Percentiles rank a stretch among this genome's conserved stretches.
Conservation (phyloP, 1,140 invertebrate genomes). For the Megathymus violae region DNA sequence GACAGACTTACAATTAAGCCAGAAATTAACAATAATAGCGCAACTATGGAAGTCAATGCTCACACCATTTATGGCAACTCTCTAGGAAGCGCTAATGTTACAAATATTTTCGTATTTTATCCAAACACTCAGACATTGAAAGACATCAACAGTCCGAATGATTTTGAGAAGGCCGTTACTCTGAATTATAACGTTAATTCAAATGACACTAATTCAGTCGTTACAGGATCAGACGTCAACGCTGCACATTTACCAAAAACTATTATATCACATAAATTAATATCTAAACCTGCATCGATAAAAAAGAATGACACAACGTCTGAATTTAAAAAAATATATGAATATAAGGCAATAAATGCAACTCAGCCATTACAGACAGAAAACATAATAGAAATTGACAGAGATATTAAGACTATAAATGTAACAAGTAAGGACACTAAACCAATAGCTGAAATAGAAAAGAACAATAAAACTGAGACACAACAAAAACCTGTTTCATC, state of each 20-base stretch:
- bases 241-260: background rate
- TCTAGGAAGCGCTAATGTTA: constrained; percentile 51
- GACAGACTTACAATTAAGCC: constrained; percentile 15
- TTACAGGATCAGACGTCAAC: background rate
- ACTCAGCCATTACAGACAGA: no score
- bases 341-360: no score
- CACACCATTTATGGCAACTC: constrained; percentile 49
- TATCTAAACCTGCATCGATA: background rate
- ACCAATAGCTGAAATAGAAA: no score
- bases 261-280: background rate
- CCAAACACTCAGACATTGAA: constrained; percentile 27
- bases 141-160: background rate
- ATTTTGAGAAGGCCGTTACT: background rate
- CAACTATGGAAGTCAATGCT: constrained; percentile 35
- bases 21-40: constrained; percentile 1
- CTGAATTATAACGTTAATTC: background rate
- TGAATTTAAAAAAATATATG: no score
- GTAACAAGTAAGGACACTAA: background rate
- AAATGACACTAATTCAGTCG: background rate
- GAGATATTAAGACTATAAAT: background rate
- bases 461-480: no score
- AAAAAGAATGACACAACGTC: no score
- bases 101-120: constrained; percentile 56
- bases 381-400: no score
- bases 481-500: no score